These are phyloP conservation scores for Holothuria leucospilota DNA, from an alignment of 53 echinoderm and acorn worm genomes.

Conservation along the genomic window DNA sequence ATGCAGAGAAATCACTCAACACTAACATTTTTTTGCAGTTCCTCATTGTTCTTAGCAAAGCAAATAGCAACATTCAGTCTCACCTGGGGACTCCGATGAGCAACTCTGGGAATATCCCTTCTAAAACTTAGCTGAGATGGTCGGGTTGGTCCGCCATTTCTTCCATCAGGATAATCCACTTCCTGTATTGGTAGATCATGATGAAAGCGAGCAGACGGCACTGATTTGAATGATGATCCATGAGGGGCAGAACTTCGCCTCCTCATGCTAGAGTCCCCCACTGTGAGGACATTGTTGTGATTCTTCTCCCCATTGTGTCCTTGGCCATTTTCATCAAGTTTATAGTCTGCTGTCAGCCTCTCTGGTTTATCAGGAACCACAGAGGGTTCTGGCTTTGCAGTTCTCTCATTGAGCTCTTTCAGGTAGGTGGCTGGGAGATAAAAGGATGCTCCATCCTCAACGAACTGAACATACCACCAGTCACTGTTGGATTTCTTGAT, in stretches of 20 bases:
- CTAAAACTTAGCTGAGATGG: constrained; percentile 23
- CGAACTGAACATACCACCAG: constrained; percentile 90
- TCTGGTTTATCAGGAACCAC: not conserved
- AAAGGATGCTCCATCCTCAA: constrained; percentile 68
- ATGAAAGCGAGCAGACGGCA: not conserved
- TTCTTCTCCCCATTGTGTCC: not conserved
- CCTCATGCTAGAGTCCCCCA: constrained; percentile 1
- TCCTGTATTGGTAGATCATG: constrained; percentile 21
- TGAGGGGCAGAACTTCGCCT: constrained; percentile 6
- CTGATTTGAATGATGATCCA: constrained; percentile 16
- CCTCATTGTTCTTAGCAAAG: too few species aligned
- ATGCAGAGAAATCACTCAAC: too few species aligned
- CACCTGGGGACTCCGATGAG: constrained; percentile 15
- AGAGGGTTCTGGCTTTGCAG: not conserved
- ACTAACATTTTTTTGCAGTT: too few species aligned
- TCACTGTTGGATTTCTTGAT: constrained; percentile 88
- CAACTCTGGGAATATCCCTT: not conserved
- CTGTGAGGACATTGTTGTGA: not conserved
- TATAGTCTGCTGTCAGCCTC: not conserved
- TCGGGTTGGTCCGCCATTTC: not conserved
- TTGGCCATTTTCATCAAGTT: not conserved
- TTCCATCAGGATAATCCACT: not conserved
- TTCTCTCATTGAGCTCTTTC: constrained; percentile 53
- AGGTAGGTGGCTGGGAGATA: constrained; percentile 93
- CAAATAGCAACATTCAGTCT: not conserved